Percentiles rank a stretch among this genome's conserved stretches.
Evolutionary conservation across 2,888 invertebrate species (phyloP).

Genomic region (Catocala sponsa): DNA sequence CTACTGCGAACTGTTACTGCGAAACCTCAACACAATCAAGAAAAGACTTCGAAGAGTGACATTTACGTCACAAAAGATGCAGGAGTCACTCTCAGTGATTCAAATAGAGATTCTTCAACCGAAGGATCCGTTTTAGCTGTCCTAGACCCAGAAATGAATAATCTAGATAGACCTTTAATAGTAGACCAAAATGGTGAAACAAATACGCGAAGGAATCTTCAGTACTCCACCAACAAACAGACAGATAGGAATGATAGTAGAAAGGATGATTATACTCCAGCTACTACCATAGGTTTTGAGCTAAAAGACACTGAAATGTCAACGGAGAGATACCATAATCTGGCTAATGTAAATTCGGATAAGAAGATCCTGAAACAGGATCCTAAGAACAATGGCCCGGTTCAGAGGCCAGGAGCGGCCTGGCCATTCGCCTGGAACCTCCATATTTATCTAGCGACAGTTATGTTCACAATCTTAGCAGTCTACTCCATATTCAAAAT

Average conservation of each 20-base stretch:
- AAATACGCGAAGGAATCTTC: conserved; percentile 83
- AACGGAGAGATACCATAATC: conserved; percentile 87
- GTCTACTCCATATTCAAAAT: conserved; percentile 95
- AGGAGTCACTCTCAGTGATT: conserved; percentile 80
- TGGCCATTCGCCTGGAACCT: conserved; percentile 97
- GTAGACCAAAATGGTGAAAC: conserved; percentile 85
- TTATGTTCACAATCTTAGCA: conserved; percentile 94
- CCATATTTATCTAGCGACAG: conserved; percentile 95
- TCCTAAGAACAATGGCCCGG: conserved; percentile 70
- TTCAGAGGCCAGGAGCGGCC: conserved; percentile 87
- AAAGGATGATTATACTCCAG: conserved; percentile 77
- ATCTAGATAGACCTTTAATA: conserved; percentile 83
- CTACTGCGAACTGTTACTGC: conserved; percentile 91
- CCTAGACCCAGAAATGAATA: conserved; percentile 85
- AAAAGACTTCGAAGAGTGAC: conserved; percentile 81
- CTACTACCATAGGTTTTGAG: conserved; percentile 82
- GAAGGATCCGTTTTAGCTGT: conserved; percentile 84
- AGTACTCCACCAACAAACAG: conserved; percentile 80
- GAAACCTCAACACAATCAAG: conserved; percentile 81
- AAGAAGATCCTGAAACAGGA: conserved; percentile 82
- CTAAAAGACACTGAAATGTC: conserved; percentile 84
- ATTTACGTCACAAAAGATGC: conserved; percentile 79
- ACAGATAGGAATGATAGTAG: conserved; percentile 77
- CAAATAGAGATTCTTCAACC: conserved; percentile 78
- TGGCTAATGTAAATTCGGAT: conserved; percentile 88